A percentile compares a stretch with the other conserved stretches of the same genome.
These are phyloP conservation scores for Alouatta palliata DNA, from an alignment of 2,113 vertebrate genomes.

Conservation along the genomic window DNA sequence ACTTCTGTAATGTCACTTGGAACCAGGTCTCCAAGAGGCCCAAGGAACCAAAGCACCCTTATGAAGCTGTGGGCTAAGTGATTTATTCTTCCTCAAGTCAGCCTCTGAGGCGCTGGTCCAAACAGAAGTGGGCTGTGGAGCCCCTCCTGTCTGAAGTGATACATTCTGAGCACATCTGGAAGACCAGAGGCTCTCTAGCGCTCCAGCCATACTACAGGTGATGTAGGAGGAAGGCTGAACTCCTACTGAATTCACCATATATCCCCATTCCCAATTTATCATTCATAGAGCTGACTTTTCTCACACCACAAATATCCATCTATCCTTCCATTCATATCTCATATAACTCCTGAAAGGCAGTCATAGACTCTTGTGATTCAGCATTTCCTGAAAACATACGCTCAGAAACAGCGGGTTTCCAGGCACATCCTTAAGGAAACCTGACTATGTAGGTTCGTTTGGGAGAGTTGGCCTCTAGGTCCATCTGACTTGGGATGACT, in stretches of 20 bases:
- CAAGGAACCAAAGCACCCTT: too few species aligned
- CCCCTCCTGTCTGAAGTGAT: background rate
- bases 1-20: background rate
- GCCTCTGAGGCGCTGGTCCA: background rate
- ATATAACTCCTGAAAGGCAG: background rate
- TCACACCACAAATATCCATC: background rate
- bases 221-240: background rate
- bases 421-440: background rate
- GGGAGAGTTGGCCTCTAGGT: background rate
- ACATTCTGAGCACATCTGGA: background rate
- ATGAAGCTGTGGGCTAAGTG: background rate
- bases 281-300: background rate
- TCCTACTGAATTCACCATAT: background rate
- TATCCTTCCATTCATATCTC: background rate
- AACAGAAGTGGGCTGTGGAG: accelerated
- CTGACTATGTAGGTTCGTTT: background rate
- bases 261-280: accelerated
- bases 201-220: background rate
- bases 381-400: background rate
- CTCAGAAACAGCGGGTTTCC: background rate
- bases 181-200: background rate
- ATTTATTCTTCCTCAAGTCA: background rate
- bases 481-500: background rate
- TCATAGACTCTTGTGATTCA: background rate
- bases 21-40: background rate